Percentiles rank a stretch among this genome's conserved stretches.
Conservation (phyloP, 2,797 vertebrate genomes). For the Moxostoma hubbsi region DNA sequence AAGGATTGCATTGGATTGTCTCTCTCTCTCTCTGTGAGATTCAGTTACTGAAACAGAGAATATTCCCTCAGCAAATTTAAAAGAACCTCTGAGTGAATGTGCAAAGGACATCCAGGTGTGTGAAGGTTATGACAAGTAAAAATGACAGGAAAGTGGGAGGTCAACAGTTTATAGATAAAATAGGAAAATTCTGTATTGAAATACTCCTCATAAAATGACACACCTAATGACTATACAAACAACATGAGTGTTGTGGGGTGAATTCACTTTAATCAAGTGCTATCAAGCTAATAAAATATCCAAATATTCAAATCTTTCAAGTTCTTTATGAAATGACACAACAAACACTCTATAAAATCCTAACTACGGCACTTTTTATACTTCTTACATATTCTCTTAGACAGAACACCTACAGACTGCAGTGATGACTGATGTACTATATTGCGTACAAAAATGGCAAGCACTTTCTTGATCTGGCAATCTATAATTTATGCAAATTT, state of each 20-base stretch:
- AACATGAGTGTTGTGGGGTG: background rate
- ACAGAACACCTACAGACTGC: background rate
- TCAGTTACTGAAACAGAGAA: background rate
- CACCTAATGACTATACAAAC: background rate
- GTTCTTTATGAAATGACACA: slow-evolving; percentile 4
- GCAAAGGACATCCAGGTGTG: background rate
- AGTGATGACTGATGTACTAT: background rate
- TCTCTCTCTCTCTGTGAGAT: background rate
- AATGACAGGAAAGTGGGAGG: background rate
- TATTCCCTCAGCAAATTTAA: slow-evolving; percentile 22
- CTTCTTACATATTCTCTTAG: background rate
- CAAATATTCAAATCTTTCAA: background rate
- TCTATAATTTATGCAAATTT: background rate
- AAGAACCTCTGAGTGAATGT: background rate
- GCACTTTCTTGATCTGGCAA: background rate
- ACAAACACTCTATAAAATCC: slow-evolving; percentile 10
- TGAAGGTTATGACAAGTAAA: background rate
- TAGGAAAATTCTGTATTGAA: background rate
- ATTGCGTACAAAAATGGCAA: background rate
- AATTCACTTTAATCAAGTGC: background rate
- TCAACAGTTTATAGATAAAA: background rate
- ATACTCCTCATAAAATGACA: background rate
- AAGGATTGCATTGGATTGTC: background rate
- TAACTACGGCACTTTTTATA: slow-evolving; percentile 1
- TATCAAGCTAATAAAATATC: background rate